Evolutionary conservation across 2,797 vertebrate genomes (phyloP).

Genomic region (Lepus oiostolus): DNA sequence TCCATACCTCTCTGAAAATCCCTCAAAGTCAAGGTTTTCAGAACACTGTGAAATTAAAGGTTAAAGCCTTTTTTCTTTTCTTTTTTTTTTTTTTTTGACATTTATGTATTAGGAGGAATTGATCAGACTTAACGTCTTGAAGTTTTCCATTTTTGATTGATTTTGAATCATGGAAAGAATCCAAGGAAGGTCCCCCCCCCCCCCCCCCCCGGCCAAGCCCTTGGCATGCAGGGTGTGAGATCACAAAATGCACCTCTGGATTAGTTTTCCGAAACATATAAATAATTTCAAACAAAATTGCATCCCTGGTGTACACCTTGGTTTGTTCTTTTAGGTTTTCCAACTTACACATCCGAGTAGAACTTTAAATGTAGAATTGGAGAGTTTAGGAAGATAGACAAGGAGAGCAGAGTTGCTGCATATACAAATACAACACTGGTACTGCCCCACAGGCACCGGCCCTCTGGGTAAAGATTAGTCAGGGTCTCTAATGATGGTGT

Average conservation of each 20-base stretch:
- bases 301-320: not conserved
- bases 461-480: not conserved
- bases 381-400: not conserved
- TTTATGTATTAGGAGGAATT: slow-evolving; percentile 38
- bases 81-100: not conserved
- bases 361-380: not conserved
- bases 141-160: slow-evolving; percentile 10
- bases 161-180: not conserved
- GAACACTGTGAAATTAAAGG: slow-evolving; percentile 15
- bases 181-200: not conserved
- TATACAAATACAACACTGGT: accelerated
- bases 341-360: not conserved
- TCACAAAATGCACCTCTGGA: not conserved
- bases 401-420: not conserved
- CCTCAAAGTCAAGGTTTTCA: not conserved
- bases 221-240: not conserved
- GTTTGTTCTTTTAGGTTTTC: not conserved
- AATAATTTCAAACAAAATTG: not conserved
- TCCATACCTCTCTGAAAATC: not conserved
- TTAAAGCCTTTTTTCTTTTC: not conserved
- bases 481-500: not conserved
- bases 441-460: accelerated
- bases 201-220: not conserved
- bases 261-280: not conserved
- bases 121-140: slow-evolving; percentile 33